Evolutionary conservation across 2,113 vertebrate species (phyloP).

Genomic region (Burhinus oedicnemus): DNA sequence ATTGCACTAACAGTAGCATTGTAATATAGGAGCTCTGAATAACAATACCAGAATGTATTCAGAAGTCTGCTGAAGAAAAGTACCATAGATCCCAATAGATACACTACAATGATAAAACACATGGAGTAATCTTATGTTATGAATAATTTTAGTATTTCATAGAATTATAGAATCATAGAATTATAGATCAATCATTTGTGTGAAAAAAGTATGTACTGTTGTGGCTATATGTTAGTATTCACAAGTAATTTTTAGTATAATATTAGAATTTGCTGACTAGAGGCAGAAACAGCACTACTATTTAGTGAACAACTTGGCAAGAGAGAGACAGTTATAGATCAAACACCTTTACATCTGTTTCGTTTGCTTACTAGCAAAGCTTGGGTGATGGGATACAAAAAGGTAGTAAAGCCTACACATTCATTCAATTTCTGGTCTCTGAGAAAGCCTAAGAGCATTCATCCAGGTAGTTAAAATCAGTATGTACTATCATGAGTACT

Average conservation of each 20-base stretch:
- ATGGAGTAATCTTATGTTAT: not conserved
- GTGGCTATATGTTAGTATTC: not conserved
- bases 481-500: not conserved
- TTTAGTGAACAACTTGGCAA: not conserved
- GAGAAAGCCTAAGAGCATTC: not conserved
- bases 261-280: not conserved
- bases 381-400: not conserved
- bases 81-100: not conserved
- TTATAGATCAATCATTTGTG: not conserved
- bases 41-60: not conserved
- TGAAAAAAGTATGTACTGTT: not conserved
- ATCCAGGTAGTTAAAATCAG: not conserved
- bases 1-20: not conserved
- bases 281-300: not conserved
- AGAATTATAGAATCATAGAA: not conserved
- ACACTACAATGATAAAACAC: not conserved
- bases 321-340: not conserved
- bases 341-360: not conserved
- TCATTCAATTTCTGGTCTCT: not conserved
- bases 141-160: not conserved
- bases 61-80: not conserved
- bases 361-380: rapidly evolving
- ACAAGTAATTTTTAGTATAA: not conserved
- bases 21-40: not conserved
- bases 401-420: not conserved